Evolutionary conservation across 37 sponge, comb jelly and placozoan genomes (phyloP).

Genomic region (Oscarella lobularis): DNA sequence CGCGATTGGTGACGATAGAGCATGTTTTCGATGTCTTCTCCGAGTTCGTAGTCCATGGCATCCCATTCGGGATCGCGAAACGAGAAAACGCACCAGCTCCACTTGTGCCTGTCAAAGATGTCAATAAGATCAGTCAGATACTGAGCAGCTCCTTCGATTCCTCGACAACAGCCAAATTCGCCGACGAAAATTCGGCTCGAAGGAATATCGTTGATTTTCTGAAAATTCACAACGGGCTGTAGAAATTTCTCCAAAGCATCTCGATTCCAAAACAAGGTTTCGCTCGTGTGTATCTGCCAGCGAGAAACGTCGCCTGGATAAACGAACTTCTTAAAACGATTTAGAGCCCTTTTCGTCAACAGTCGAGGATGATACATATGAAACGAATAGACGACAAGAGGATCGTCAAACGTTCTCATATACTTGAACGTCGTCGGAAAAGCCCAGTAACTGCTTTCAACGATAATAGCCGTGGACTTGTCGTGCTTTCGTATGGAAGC

Average conservation of each 20-base stretch:
- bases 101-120: conserved; percentile 19
- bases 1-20: conserved; percentile 9
- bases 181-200: conserved; percentile 21
- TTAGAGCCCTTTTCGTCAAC: not conserved
- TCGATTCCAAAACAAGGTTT: not conserved
- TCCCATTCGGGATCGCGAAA: conserved; percentile 48
- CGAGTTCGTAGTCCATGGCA: conserved; percentile 40
- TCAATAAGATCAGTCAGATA: conserved; percentile 23
- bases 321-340: conserved; percentile 1
- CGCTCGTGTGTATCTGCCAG: not conserved
- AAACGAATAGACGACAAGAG: conserved; percentile 16
- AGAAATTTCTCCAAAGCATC: not conserved
- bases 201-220: conserved; percentile 2
- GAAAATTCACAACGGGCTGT: conserved; percentile 18
- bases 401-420: conserved; percentile 19
- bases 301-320: not conserved
- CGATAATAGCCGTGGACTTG: conserved; percentile 7
- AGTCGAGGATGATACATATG: conserved; percentile 27
- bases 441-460: conserved; percentile 11
- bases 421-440: conserved; percentile 13
- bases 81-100: conserved; percentile 45
- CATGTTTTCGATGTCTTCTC: conserved; percentile 20
- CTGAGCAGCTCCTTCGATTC: conserved; percentile 10
- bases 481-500: conserved; percentile 17
- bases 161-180: conserved; percentile 32